Conservation (phyloP, 2,888 invertebrate genomes). For the Mongoloraphidia duomilia region DNA sequence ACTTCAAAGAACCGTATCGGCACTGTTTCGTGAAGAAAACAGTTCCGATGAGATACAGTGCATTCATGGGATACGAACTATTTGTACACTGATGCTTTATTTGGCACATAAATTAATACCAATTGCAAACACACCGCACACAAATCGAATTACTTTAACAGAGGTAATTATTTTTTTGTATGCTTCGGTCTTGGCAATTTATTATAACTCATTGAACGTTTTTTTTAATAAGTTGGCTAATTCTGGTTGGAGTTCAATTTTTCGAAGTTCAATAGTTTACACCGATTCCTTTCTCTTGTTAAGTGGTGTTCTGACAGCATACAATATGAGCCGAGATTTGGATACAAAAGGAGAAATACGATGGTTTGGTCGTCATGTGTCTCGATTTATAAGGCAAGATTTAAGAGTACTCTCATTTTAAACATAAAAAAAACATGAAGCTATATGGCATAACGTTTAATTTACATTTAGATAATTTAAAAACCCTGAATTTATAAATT, state of each 20-base stretch:
- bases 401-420: neutral
- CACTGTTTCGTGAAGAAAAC: conserved; percentile 37
- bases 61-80: conserved; percentile 54
- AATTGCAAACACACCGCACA: conserved; percentile 44
- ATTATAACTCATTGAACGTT: too few species aligned
- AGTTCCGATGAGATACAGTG: conserved; percentile 44
- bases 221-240: conserved; percentile 29
- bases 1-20: conserved; percentile 42
- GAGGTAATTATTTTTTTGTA: conserved; percentile 30
- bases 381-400: conserved; percentile 44
- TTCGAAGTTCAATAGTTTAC: conserved; percentile 47
- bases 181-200: too few species aligned
- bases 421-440: neutral
- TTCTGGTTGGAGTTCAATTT: conserved; percentile 41
- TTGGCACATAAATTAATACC: conserved; percentile 52
- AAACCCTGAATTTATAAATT: neutral
- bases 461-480: neutral
- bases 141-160: conserved; percentile 43
- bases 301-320: conserved; percentile 49
- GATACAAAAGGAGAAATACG: conserved; percentile 37
- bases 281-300: conserved; percentile 52
- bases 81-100: conserved; percentile 46
- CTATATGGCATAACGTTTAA: neutral
- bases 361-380: conserved; percentile 39
- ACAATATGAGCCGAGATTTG: conserved; percentile 41